Conservation (phyloP, 2,888 invertebrate genomes). For the Adelphocoris suturalis region DNA sequence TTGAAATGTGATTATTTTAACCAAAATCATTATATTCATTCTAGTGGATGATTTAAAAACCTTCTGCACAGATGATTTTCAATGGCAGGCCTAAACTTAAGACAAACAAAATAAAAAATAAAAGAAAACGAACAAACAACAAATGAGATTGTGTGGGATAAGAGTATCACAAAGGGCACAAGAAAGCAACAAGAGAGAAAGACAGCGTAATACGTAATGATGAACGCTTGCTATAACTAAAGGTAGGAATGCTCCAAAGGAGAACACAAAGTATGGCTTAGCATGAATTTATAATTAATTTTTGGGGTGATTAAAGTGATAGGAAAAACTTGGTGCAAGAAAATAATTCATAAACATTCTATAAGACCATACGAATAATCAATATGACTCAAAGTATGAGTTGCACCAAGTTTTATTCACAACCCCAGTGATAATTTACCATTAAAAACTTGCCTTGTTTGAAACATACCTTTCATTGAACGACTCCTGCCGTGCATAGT, state of each 20-base stretch:
- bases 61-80: neutral
- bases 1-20: too few relatives aligned
- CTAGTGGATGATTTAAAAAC: too few relatives aligned
- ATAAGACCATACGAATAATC: neutral
- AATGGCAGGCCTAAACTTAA: slow-evolving; percentile 61
- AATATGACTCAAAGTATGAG: neutral
- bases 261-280: neutral
- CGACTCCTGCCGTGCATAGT: slow-evolving; percentile 95
- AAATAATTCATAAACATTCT: neutral
- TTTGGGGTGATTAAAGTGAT: neutral
- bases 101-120: too few relatives aligned
- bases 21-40: too few relatives aligned
- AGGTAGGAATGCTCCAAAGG: slow-evolving; percentile 47
- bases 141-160: slow-evolving; percentile 73
- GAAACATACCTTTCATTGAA: slow-evolving; percentile 95
- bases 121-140: neutral
- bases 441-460: slow-evolving; percentile 18
- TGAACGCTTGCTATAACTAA: slow-evolving; percentile 49
- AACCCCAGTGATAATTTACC: slow-evolving; percentile 17
- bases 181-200: slow-evolving; percentile 83
- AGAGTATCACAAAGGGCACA: slow-evolving; percentile 88
- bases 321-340: neutral
- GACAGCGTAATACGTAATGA: slow-evolving; percentile 51
- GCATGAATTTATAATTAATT: slow-evolving; percentile 30
- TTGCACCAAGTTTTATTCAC: slow-evolving; percentile 22